Conservation (phyloP, 2,888 invertebrate species). For the Troides aeacus region DNA sequence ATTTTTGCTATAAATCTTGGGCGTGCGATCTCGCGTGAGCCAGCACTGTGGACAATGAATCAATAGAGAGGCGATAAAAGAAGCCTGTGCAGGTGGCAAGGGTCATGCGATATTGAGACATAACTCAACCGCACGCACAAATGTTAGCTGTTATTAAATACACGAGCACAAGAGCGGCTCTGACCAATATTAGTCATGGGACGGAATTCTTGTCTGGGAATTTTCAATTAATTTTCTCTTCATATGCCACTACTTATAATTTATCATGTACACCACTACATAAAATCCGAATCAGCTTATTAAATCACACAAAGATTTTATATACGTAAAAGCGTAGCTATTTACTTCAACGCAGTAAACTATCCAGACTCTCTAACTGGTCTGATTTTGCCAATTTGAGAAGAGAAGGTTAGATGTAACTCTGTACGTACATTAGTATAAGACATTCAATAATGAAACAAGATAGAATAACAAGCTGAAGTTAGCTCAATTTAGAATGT, state of each 20-base stretch:
- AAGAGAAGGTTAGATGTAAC: not conserved
- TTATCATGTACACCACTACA: not conserved
- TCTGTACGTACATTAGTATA: not conserved
- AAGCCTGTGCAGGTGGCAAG: constrained; percentile 51
- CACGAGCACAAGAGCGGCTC: constrained; percentile 40
- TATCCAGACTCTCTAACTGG: not conserved
- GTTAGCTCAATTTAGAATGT: constrained; percentile 27
- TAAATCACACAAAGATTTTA: too few species aligned
- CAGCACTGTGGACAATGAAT: constrained; percentile 54
- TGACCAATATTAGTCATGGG: constrained; percentile 9
- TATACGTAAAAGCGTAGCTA: too few species aligned
- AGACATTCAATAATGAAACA: constrained; percentile 26
- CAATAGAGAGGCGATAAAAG: constrained; percentile 53
- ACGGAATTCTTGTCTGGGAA: constrained; percentile 7
- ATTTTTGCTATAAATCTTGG: constrained; percentile 30
- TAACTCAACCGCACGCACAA: constrained; percentile 56
- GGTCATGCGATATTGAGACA: constrained; percentile 66
- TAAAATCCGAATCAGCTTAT: too few species aligned
- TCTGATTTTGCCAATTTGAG: not conserved
- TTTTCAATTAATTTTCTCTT: constrained; percentile 8
- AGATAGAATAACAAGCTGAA: constrained; percentile 24
- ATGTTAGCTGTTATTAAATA: constrained; percentile 60
- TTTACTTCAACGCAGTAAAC: too few species aligned
- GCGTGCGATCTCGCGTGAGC: constrained; percentile 47
- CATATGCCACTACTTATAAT: not conserved